These are phyloP conservation scores for Euplexia lucipara DNA, from an alignment of 2,888 invertebrate species.

Conservation along the genomic window DNA sequence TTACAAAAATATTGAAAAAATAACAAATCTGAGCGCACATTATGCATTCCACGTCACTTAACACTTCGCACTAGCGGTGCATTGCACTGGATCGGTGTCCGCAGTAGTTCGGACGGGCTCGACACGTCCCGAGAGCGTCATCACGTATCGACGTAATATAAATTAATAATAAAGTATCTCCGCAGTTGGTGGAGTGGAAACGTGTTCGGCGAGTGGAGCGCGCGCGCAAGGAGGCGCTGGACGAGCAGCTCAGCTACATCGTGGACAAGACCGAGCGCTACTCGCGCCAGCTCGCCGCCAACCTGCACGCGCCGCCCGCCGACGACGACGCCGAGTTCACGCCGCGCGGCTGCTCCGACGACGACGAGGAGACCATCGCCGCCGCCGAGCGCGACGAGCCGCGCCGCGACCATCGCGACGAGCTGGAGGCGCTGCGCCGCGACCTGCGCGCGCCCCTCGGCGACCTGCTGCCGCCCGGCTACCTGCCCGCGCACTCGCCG, in stretches of 20 bases:
- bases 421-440: slow-evolving; percentile 96
- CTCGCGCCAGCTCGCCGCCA: slow-evolving; percentile 97
- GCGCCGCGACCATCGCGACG: slow-evolving; percentile 91
- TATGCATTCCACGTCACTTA: too few relatives aligned
- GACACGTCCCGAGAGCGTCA: too few relatives aligned
- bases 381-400: slow-evolving; percentile 94
- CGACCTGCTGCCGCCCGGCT: slow-evolving; percentile 96
- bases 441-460: slow-evolving; percentile 97
- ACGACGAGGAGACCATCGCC: slow-evolving; percentile 98
- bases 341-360: slow-evolving; percentile 93
- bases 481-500: slow-evolving; percentile 93
- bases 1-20: too few relatives aligned
- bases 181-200: slow-evolving; percentile 97
- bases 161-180: too few relatives aligned
- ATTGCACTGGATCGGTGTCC: too few relatives aligned
- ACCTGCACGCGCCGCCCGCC: slow-evolving; percentile 90
- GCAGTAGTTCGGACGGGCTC: too few relatives aligned
- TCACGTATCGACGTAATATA: too few relatives aligned
- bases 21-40: neutral
- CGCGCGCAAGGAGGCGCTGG: slow-evolving; percentile 98
- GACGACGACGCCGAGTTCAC: slow-evolving; percentile 94
- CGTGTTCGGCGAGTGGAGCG: slow-evolving; percentile 98
- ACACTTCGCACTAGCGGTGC: too few relatives aligned
- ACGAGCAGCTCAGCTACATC: slow-evolving; percentile 99
- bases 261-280: slow-evolving; percentile 99